phyloP scores from a whole-genome alignment of 35 echinoderm and acorn worm species.

The Amphiura filiformis region DNA sequence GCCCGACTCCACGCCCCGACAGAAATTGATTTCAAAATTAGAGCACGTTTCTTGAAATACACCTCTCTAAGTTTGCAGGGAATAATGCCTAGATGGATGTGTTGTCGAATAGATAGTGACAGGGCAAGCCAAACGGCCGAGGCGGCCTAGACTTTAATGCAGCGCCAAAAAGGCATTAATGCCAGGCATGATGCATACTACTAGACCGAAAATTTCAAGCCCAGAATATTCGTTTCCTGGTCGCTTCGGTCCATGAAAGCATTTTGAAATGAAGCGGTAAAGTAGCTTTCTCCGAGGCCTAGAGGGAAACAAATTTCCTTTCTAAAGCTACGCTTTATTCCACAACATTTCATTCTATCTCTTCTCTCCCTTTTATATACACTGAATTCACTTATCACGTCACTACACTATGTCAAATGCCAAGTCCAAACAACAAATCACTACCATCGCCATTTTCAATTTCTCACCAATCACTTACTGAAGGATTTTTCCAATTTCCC shows the following conservation, averaged over 20 bases:
- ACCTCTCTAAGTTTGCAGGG: background rate
- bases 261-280: background rate
- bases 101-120: background rate
- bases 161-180: constrained; percentile 14
- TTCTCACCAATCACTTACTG: background rate
- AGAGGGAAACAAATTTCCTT: constrained; percentile 8
- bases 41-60: constrained; percentile 14
- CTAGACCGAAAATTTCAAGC: background rate
- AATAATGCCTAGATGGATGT: constrained; percentile 5
- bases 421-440: background rate
- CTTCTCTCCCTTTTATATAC: background rate
- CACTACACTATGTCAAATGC: background rate
- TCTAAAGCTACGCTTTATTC: background rate
- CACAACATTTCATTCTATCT: background rate
- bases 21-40: constrained; percentile 16
- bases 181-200: constrained; percentile 7
- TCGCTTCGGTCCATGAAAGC: constrained; percentile 13
- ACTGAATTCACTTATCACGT: too few relatives aligned
- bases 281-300: constrained; percentile 12
- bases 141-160: constrained; percentile 13
- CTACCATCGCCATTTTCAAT: background rate
- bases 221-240: constrained; percentile 1
- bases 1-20: constrained; percentile 6
- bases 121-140: constrained; percentile 12
- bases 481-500: background rate